Base-by-base conservation (phyloP, 1,140 invertebrate genomes). In the Eumaeus atala region DNA sequence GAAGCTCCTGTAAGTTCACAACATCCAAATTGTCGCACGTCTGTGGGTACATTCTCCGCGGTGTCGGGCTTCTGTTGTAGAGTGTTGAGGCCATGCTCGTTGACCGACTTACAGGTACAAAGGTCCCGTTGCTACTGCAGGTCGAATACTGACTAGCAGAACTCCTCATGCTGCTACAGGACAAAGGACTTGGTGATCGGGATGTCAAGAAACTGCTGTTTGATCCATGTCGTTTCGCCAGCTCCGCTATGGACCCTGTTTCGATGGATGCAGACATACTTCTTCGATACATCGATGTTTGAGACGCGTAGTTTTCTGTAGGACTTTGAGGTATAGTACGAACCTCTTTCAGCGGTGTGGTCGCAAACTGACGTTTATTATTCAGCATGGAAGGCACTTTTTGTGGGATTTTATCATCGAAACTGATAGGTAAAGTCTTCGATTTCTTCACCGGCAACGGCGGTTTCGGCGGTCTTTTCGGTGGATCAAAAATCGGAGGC, bases 31-130 rank as follows among this genome's bases (percentile, higher is more conserved):
- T 73, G 37, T 89, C 89, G 51, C 87, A 89, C 1, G 80, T 88
- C 70, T 93, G 91, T 7, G 92, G 92, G 62, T 90, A 93, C 51
- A 90, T 84, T 66, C 92, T 89, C 57, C 92, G 80, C 8, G 91
- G 91, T 3, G 88, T 90, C 11, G 87, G 72, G 5, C 78, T 87
- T 63, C 74, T 74, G 38, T 75, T 77, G 55, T 77, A 82, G 21
- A 79, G 53, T 7, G 84, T 74, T 0, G 85, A 87, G 53, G 73
- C 84, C 70, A 87, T 77, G 51, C 86, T 88, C 7, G 84, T 72
- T 16, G 79, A 84, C 11, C 87, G 70, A 10, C 79, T 77, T 17
- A 86, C 51, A 11, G 82, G 82, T 10, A 87, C 82, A 51, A 58
- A 84, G 42, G 78, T 85, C 8, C 72, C 71, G 52, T 82, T 81